phyloP scores from a whole-genome alignment of 2,113 vertebrate genomes.

The Equus quagga region DNA sequence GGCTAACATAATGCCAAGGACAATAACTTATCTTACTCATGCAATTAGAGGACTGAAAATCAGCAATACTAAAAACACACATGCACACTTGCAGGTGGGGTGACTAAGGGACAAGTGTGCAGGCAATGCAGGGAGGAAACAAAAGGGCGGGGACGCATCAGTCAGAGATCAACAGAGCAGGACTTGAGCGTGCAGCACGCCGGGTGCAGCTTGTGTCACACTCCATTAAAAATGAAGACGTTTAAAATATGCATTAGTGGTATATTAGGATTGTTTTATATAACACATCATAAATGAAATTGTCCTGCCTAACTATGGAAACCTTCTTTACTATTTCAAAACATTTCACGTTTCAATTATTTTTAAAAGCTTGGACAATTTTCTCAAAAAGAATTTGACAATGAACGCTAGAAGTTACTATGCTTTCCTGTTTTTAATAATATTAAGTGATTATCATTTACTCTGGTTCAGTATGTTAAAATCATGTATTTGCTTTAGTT shows the following conservation, averaged over 20 bases:
- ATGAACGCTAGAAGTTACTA: background rate
- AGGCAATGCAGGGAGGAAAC: background rate
- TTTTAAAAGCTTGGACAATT: constrained; percentile 23
- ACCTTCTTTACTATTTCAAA: constrained; percentile 52
- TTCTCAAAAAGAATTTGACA: constrained; percentile 7
- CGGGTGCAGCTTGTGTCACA: background rate
- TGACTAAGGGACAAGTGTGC: constrained; percentile 12
- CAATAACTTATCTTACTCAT: constrained; percentile 9
- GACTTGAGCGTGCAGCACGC: background rate
- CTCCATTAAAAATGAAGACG: background rate
- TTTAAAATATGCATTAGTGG: background rate
- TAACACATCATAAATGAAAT: background rate
- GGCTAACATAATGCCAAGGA: constrained; percentile 62
- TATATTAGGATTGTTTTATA: background rate
- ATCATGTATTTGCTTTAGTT: background rate
- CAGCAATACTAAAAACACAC: background rate
- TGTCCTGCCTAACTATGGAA: background rate
- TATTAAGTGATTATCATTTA: constrained; percentile 33
- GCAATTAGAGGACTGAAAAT: constrained; percentile 30
- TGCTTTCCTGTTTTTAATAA: constrained; percentile 23
- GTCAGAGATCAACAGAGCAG: background rate
- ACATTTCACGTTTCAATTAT: background rate
- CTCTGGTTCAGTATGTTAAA: constrained; percentile 3
- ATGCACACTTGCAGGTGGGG: background rate
- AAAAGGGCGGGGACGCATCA: background rate